Evolutionary conservation across 2,888 invertebrate genomes (phyloP).

Genomic region (Strigamia crassipes): DNA sequence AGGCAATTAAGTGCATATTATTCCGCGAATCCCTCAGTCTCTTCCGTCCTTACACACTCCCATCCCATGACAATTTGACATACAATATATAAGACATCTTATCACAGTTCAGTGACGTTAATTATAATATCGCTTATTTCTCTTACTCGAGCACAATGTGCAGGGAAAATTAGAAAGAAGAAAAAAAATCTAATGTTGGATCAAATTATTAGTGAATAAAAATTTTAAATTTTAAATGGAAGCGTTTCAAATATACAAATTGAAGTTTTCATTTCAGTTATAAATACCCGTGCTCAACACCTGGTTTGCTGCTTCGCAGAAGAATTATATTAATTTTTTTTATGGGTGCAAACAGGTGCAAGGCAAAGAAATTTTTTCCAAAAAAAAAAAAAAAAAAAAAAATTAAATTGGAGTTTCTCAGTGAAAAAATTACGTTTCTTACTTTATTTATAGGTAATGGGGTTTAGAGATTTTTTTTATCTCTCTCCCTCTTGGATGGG

Average conservation of each 20-base stretch:
- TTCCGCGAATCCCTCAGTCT: constrained; percentile 20
- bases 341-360: constrained; percentile 7
- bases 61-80: background rate
- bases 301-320: background rate
- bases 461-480: constrained; percentile 3
- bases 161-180: too few relatives aligned
- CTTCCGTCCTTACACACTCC: constrained; percentile 5
- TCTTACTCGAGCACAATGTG: background rate
- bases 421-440: background rate
- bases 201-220: background rate
- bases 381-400: background rate
- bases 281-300: background rate
- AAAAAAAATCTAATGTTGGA: background rate
- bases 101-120: constrained; percentile 35
- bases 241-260: background rate
- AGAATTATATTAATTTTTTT: background rate
- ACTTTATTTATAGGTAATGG: background rate
- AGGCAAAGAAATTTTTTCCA: background rate
- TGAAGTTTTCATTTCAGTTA: background rate
- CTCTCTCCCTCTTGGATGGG: background rate
- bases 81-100: constrained; percentile 37
- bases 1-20: constrained; percentile 40
- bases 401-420: background rate
- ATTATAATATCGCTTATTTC: constrained; percentile 27
- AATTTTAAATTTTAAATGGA: background rate